Base-by-base conservation (phyloP, 2,113 vertebrate genomes). In the Chaetura pelagica region DNA sequence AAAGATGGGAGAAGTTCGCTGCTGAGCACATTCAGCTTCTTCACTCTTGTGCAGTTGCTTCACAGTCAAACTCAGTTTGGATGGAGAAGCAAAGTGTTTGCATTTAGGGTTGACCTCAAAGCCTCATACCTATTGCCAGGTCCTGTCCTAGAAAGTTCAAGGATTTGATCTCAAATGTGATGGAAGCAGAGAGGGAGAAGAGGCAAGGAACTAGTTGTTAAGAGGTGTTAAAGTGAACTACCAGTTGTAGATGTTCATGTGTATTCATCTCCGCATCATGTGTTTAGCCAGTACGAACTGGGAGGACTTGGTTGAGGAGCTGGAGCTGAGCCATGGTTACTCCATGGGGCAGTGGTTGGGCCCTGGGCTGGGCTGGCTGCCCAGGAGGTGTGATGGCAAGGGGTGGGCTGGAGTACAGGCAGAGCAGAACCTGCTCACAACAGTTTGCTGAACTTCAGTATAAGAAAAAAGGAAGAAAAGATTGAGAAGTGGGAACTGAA, bases 291-390 rank as follows among this genome's bases (percentile, higher is more conserved):
- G 38, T 20, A 7, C 15, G 79, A 66, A 54, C 30, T 27, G 34
- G 10, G 38, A 54, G 22, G 42, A 32, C 18, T 21, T 8, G 44
- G 22, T 15, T 30, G 62, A 67, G 38, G 58, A 78, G 8, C 27
- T 27, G 27, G 15, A 17, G 13, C 44, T 48, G 35, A 20, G 15
- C 74, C 46, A 6, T 1, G 10, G 34, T 24, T 72, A 10, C 7
- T 38, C 2, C 27, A 22, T 2, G 46, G 38, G 38, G 38, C 38
- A 12, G 19, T 40, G 0, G 1, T 9, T 9, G n/a, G 24, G 48
- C 5, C 20, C 49, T 26, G 13, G 42, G 16, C 20, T 61, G 29
- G 54, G 9, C 19, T 1, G 6, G n/a, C n/a, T 38, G 64, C 55
- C n/a, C 64, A 5, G 44, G 79, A 17, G 19, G 22, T 15, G 30